Percentiles rank a stretch among this genome's conserved stretches.
phyloP scores from a whole-genome alignment of 2,797 vertebrate genomes.

The Myripristis jacobus region DNA sequence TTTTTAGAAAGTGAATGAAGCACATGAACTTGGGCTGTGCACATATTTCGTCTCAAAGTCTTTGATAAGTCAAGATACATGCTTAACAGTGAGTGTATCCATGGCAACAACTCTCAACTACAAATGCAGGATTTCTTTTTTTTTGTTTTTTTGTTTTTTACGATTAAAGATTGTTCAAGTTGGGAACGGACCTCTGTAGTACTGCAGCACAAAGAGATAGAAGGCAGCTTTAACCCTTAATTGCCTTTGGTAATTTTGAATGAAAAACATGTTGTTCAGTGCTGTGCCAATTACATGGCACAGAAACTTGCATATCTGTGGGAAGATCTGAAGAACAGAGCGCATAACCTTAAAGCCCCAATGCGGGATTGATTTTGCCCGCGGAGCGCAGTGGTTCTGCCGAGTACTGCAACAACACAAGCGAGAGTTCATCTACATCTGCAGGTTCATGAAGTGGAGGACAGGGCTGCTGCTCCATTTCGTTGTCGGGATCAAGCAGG shows the following conservation, averaged over 20 bases:
- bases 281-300: background rate
- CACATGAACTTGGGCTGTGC: background rate
- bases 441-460: no score
- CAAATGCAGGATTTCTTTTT: slow-evolving; percentile 13
- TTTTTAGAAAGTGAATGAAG: background rate
- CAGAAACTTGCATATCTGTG: no score
- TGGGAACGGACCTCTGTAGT: slow-evolving; percentile 5
- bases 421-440: no score
- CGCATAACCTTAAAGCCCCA: background rate
- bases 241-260: slow-evolving; percentile 4
- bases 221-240: background rate
- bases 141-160: slow-evolving; percentile 22
- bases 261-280: background rate
- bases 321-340: background rate
- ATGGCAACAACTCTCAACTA: slow-evolving; percentile 35
- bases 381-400: no score
- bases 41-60: no score
- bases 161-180: slow-evolving; percentile 2
- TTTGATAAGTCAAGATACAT: background rate
- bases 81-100: slow-evolving; percentile 30
- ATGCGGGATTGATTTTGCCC: no score
- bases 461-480: no score
- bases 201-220: slow-evolving; percentile 2
- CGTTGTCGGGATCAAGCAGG: no score
- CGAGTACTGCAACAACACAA: no score